Conservation (phyloP, 2,888 invertebrate species). For the Physocephala rufipes region DNA sequence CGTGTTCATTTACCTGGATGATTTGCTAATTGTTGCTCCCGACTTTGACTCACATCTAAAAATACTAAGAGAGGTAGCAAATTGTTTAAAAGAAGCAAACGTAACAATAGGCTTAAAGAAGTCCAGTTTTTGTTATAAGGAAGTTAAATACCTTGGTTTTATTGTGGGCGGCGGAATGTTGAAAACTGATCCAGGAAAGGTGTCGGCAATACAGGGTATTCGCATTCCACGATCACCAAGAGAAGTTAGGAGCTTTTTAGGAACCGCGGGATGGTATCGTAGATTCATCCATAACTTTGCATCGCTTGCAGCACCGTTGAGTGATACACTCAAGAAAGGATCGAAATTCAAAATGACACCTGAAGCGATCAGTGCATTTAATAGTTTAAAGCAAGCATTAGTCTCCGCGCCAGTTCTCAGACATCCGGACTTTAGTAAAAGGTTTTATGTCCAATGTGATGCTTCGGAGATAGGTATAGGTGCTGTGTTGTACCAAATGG, state of each 20-base stretch:
- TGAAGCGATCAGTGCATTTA: neutral
- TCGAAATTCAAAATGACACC: slow-evolving; percentile 13
- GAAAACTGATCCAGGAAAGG: neutral
- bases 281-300: slow-evolving; percentile 18
- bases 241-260: slow-evolving; percentile 13
- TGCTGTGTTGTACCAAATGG: slow-evolving; percentile 35
- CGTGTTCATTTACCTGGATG: too few species aligned
- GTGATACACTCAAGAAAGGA: slow-evolving; percentile 7
- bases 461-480: slow-evolving; percentile 38
- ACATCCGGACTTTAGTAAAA: slow-evolving; percentile 5
- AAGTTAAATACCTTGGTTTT: neutral
- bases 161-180: neutral
- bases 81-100: neutral
- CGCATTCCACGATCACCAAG: neutral
- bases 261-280: slow-evolving; percentile 16
- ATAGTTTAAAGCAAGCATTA: neutral
- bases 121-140: neutral
- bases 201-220: neutral
- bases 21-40: neutral
- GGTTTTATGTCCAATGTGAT: slow-evolving; percentile 42
- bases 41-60: neutral
- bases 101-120: neutral
- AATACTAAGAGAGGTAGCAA: slow-evolving; percentile 3
- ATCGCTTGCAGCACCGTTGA: neutral
- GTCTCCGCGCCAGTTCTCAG: neutral